These are phyloP conservation scores for Popillia japonica DNA, from an alignment of 1,140 invertebrate species.

Conservation along the genomic window DNA sequence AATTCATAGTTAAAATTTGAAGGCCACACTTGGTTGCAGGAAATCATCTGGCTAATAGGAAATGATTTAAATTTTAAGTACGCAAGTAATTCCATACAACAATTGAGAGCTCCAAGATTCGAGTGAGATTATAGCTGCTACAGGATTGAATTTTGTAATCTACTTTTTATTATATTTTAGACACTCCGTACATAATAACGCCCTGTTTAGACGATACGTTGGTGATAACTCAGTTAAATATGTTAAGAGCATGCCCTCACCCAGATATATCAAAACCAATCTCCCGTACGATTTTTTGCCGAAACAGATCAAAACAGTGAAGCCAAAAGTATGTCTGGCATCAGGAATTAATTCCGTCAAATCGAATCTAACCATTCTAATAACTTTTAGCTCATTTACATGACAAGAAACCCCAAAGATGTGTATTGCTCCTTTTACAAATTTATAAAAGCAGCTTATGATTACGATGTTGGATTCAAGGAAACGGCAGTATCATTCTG, in stretches of 20 bases:
- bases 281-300: constrained; percentile 74
- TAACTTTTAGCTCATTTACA: constrained; percentile 82
- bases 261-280: constrained; percentile 76
- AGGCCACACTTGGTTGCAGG: constrained; percentile 90
- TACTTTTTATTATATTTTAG: neutral
- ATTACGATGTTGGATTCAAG: constrained; percentile 76
- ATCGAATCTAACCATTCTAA: constrained; percentile 32
- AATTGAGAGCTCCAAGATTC: constrained; percentile 56
- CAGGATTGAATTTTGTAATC: neutral
- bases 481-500: constrained; percentile 84
- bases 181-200: neutral
- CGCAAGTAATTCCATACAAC: constrained; percentile 71
- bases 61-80: constrained; percentile 80
- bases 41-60: constrained; percentile 87
- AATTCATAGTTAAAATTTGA: constrained; percentile 22
- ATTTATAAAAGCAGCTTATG: constrained; percentile 77
- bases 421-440: constrained; percentile 92
- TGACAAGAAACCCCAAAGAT: constrained; percentile 93
- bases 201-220: neutral
- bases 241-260: constrained; percentile 52
- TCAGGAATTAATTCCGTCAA: neutral
- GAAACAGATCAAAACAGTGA: constrained; percentile 62
- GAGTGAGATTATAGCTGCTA: constrained; percentile 48
- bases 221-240: constrained; percentile 18
- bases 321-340: constrained; percentile 58